Base-by-base conservation (phyloP, 2,888 invertebrate genomes). In the Pediacus dermestoides region DNA sequence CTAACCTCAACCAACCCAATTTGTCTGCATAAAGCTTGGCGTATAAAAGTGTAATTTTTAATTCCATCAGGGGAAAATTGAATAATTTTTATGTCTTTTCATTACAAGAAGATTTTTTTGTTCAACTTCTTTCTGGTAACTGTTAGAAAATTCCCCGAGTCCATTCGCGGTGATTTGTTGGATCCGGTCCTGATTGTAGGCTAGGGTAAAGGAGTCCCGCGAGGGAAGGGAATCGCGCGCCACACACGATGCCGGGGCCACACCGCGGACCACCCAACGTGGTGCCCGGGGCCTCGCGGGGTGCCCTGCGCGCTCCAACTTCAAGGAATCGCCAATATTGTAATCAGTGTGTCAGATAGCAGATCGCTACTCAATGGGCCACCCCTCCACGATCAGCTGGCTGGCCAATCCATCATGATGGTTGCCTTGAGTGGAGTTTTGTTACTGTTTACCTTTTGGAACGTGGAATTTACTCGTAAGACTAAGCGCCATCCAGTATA, bases 191-290 rank as follows among this genome's bases (percentile, higher is more conserved):
- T 28, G 28, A 23, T 23, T 23, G 23, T 7, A 9, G 23, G 10
- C 23, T 23, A 34, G 37, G 42, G 39, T 42, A 45, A 42, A 41
- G 42, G 44, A 41, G 41, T 31, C 45, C 41, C 32, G 42, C 43
- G 46, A 44, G 52, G 42, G 45, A 40, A 44, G 50, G 50, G 48
- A 44, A 39, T 16, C 16, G 39, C 54, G 57, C 55, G 64, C 69
- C 69, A 68, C 69, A 69, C 69, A 70, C 69, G 69, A 65, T 53
- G 69, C 61, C 64, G 67, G n/a, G n/a, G 67, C 68, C 66, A 63
- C 66, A 65, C 66, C 62, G 67, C 44, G 64, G 67, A 68, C 67
- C 67, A 68, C 67, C 67, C 67, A 68, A 56, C 55, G 52, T 37
- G 61, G 60, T 52, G 47, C 55, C 56, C 53, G 44, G 52, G 57